These are phyloP conservation scores for Orussus abietinus DNA, from an alignment of 1,140 invertebrate species.

Conservation along the genomic window DNA sequence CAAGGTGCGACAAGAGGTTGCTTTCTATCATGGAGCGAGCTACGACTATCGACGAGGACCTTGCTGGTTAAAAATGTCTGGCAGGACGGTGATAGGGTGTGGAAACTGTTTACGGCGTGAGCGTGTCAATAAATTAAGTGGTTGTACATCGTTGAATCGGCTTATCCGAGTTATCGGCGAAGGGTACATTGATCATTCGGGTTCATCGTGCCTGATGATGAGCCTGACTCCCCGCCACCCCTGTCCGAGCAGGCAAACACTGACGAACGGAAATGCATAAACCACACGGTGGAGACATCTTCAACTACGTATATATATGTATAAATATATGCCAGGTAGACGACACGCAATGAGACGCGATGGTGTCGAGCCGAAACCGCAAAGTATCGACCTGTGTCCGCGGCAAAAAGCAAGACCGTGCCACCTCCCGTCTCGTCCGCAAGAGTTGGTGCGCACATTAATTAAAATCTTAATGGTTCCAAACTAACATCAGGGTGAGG, in stretches of 20 bases:
- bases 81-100: slow-evolving; percentile 24
- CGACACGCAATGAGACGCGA: too few relatives aligned
- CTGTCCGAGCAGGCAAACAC: slow-evolving; percentile 51
- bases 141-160: too few relatives aligned
- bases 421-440: slow-evolving; percentile 40
- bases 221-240: slow-evolving; percentile 54
- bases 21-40: slow-evolving; percentile 19
- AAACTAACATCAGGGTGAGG: slow-evolving; percentile 37
- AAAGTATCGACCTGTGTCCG: slow-evolving; percentile 34
- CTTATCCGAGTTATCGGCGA: slow-evolving; percentile 26
- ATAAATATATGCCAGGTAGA: slow-evolving; percentile 9
- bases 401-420: slow-evolving; percentile 47
- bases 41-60: slow-evolving; percentile 26
- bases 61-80: slow-evolving; percentile 19
- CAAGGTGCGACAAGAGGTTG: too few relatives aligned
- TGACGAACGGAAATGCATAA: slow-evolving; percentile 41
- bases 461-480: slow-evolving; percentile 36
- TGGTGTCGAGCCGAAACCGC: too few relatives aligned
- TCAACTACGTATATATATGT: slow-evolving; percentile 3
- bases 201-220: slow-evolving; percentile 54
- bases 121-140: too few relatives aligned
- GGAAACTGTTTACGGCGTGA: too few relatives aligned
- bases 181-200: slow-evolving; percentile 48
- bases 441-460: slow-evolving; percentile 38
- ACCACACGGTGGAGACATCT: slow-evolving; percentile 5